Conservation (phyloP, 1,140 invertebrate species). For the Zaprionus inermis region DNA sequence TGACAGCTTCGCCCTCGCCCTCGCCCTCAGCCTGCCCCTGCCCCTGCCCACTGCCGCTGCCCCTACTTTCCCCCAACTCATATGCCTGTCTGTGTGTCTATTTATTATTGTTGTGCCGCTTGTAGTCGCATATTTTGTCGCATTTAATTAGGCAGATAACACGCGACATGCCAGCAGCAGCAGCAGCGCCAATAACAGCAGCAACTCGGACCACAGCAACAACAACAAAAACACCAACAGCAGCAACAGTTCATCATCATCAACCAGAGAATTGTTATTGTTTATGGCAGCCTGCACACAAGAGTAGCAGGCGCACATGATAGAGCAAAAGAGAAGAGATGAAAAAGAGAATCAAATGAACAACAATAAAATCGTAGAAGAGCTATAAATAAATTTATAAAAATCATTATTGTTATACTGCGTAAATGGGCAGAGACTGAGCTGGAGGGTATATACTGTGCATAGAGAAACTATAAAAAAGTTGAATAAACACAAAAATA, state of each 20-base stretch:
- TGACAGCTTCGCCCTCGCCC: conserved; percentile 32
- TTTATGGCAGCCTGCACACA: conserved; percentile 37
- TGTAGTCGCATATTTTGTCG: conserved; percentile 43
- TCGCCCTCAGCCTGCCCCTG: not conserved
- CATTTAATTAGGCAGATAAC: conserved; percentile 53
- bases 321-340: not conserved
- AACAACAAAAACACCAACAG: conserved; percentile 5
- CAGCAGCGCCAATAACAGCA: conserved; percentile 2
- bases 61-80: not conserved
- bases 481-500: no score
- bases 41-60: no score
- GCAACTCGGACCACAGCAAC: not conserved
- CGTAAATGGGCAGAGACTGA: not conserved
- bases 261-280: conserved; percentile 38
- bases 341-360: not conserved
- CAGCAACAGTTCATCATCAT: conserved; percentile 31
- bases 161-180: conserved; percentile 22
- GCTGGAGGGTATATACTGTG: not conserved
- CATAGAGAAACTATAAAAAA: no score
- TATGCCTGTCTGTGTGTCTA: not conserved
- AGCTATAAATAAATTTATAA: conserved; percentile 8
- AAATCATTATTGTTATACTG: not conserved
- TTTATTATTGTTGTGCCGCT: conserved; percentile 19
- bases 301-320: conserved; percentile 5
- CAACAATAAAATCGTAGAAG: conserved; percentile 12